Conservation (phyloP, 2,113 vertebrate species). For the Hoplias malabaricus region DNA sequence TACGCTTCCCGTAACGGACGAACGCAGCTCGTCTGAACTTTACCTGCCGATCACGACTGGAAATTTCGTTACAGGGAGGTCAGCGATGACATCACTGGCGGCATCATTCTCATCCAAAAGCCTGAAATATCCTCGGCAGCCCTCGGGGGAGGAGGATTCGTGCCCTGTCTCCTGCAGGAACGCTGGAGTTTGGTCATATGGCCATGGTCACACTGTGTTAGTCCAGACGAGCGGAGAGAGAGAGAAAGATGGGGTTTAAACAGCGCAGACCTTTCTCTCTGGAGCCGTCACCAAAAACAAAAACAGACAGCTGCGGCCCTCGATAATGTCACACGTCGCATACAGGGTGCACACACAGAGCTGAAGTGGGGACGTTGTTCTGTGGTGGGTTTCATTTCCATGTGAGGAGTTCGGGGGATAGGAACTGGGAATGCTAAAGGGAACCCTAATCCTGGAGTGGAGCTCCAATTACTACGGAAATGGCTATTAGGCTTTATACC, state of each 20-base stretch:
- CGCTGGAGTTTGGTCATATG: conserved; percentile 1
- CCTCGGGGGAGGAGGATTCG: too few relatives aligned
- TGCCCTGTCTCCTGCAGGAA: too few relatives aligned
- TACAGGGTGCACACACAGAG: background rate
- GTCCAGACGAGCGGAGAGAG: conserved; percentile 5
- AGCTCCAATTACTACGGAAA: too few relatives aligned
- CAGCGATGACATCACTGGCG: conserved; percentile 12
- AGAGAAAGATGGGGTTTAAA: conserved; percentile 13
- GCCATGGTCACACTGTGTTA: background rate
- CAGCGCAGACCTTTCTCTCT: background rate
- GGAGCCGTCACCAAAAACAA: too few relatives aligned
- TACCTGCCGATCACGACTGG: background rate
- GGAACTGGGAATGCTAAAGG: too few relatives aligned
- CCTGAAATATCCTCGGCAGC: too few relatives aligned
- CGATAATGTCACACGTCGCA: background rate
- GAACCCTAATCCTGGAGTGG: too few relatives aligned
- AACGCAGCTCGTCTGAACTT: background rate
- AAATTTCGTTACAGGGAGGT: conserved; percentile 14
- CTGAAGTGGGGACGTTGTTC: too few relatives aligned
- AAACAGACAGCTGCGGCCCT: background rate
- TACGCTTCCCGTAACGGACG: background rate
- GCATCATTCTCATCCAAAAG: background rate
- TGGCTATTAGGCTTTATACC: too few relatives aligned
- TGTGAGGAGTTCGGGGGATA: too few relatives aligned
- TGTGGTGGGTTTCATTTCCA: too few relatives aligned